phyloP scores from a whole-genome alignment of 64 coral and sea anemone species.

The Actinia equina region DNA sequence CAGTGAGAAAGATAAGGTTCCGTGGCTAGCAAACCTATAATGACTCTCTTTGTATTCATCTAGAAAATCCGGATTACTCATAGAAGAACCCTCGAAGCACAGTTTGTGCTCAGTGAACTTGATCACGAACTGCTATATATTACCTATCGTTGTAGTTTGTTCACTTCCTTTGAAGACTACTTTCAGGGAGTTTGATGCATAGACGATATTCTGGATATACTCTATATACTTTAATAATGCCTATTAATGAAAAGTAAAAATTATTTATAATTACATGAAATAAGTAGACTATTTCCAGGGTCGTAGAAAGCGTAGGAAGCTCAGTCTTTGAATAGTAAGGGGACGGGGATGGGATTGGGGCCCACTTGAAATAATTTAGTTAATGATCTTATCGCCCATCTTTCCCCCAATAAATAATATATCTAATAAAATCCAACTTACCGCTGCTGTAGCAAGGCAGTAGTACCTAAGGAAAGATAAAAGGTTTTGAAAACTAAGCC shows the following conservation, averaged over 20 bases:
- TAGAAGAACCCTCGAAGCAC: no score
- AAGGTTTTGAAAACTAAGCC: neutral
- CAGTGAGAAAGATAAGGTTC: no score
- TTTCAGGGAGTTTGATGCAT: slow-evolving; percentile 87
- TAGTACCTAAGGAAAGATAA: slow-evolving; percentile 67
- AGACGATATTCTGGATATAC: slow-evolving; percentile 96
- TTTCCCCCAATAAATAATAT: neutral
- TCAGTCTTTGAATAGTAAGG: no score
- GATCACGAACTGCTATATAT: neutral
- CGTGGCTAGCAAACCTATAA: no score
- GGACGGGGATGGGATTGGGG: no score
- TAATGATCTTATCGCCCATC: no score
- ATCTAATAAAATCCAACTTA: slow-evolving; percentile 4
- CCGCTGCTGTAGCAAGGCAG: slow-evolving; percentile 90
- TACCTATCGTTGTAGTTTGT: slow-evolving; percentile 94
- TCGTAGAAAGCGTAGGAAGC: no score
- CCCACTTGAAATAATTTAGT: no score
- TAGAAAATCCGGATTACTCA: no score
- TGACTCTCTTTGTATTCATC: no score
- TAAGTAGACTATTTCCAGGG: no score
- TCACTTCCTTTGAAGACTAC: slow-evolving; percentile 98
- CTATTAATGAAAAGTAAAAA: slow-evolving; percentile 25
- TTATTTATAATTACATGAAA: neutral
- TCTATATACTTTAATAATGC: slow-evolving; percentile 98
- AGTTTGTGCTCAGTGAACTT: no score